A percentile compares a stretch with the other conserved stretches of the same genome.
These are phyloP conservation scores for Enteromius unitaeniatus DNA, from an alignment of 2,797 vertebrate genomes.

Conservation along the genomic window DNA sequence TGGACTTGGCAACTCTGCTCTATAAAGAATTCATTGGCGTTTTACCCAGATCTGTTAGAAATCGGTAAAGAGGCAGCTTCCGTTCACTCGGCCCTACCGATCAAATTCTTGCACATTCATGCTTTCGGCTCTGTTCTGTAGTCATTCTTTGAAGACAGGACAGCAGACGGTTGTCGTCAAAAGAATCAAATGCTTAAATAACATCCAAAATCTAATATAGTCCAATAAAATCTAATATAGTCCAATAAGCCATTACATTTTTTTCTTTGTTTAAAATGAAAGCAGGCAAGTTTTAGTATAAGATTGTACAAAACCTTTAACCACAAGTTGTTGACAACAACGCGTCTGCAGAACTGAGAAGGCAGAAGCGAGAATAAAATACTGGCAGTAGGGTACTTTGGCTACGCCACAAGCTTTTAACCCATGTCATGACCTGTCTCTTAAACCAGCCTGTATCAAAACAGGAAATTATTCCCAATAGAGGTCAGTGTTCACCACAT, in stretches of 20 bases:
- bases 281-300: neutral
- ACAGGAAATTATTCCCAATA: conserved; percentile 20
- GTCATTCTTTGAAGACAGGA: neutral
- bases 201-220: neutral
- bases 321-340: neutral
- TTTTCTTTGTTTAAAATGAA: neutral
- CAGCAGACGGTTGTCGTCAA: neutral
- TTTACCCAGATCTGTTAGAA: neutral
- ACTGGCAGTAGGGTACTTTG: neutral
- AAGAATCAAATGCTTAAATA: neutral
- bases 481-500: conserved; percentile 42
- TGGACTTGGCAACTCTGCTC: no score
- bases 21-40: neutral
- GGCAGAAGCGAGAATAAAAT: conserved; percentile 10
- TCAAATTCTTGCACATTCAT: neutral
- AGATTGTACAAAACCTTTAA: neutral
- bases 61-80: neutral
- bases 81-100: neutral
- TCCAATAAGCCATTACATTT: neutral
- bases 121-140: neutral
- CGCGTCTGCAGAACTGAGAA: neutral
- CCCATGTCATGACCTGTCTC: neutral
- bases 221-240: neutral
- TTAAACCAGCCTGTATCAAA: neutral
- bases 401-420: neutral